A percentile compares a stretch with the other conserved stretches of the same genome.
Conservation (phyloP, 2,113 vertebrate genomes). For the Dipodomys merriami region DNA sequence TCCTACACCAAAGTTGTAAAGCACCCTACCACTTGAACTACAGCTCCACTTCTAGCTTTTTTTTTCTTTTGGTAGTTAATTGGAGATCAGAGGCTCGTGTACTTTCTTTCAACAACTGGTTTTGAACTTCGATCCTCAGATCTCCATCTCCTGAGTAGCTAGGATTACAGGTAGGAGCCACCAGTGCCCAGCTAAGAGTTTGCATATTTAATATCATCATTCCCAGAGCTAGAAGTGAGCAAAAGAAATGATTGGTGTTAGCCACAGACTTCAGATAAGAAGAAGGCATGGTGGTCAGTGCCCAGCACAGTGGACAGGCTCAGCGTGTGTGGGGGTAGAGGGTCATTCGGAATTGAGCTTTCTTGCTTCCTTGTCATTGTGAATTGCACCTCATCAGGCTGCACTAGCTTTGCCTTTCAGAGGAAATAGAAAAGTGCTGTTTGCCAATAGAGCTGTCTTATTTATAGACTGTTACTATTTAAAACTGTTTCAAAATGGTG, state of each 20-base stretch:
- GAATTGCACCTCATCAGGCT: neutral
- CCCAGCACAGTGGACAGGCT: neutral
- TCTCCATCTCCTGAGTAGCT: too few relatives aligned
- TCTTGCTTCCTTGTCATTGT: neutral
- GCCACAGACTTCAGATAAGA: conserved; percentile 9
- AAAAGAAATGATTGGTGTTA: neutral
- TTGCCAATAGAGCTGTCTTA: conserved; percentile 48
- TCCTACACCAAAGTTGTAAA: too few relatives aligned
- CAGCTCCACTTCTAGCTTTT: too few relatives aligned
- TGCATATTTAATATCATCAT: neutral
- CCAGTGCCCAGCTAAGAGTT: neutral
- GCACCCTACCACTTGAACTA: too few relatives aligned
- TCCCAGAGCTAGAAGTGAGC: neutral
- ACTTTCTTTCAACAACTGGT: too few relatives aligned
- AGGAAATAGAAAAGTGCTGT: conserved; percentile 46
- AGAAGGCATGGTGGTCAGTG: neutral
- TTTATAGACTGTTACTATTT: conserved; percentile 73
- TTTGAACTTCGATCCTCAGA: too few relatives aligned
- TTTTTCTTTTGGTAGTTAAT: too few relatives aligned
- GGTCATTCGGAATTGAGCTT: neutral
- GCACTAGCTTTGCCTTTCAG: conserved; percentile 1
- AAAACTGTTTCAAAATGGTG: conserved; percentile 11
- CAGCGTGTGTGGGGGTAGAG: neutral
- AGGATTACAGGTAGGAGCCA: too few relatives aligned
- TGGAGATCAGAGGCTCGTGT: too few relatives aligned